Conservation (phyloP, 2,888 invertebrate genomes). For the Lucinisca nassula region DNA sequence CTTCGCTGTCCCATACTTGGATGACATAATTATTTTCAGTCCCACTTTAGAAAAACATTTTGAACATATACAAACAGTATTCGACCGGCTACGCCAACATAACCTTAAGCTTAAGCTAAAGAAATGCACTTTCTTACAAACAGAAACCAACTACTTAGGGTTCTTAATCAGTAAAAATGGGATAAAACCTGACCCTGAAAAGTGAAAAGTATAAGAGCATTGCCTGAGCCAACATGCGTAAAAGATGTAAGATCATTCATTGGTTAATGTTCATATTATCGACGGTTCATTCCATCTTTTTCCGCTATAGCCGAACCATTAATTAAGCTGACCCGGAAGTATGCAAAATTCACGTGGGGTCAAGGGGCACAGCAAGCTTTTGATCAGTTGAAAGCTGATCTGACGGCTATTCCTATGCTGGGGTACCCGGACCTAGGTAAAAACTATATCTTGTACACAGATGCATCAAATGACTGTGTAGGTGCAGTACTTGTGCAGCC, state of each 20-base stretch:
- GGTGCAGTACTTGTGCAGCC: background rate
- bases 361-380: background rate
- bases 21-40: too few relatives aligned
- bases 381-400: background rate
- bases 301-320: conserved; percentile 11
- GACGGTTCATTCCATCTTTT: background rate
- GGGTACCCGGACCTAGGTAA: conserved; percentile 7
- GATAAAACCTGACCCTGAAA: conserved; percentile 31
- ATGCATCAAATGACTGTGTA: background rate
- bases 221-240: background rate
- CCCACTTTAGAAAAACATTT: conserved; percentile 39
- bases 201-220: background rate
- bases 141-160: conserved; percentile 42
- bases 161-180: conserved; percentile 30
- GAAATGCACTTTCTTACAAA: conserved; percentile 37
- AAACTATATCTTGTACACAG: background rate
- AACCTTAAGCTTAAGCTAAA: conserved; percentile 41
- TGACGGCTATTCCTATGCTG: conserved; percentile 1
- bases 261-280: conserved; percentile 2
- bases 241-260: conserved; percentile 2
- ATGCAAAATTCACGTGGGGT: conserved; percentile 20
- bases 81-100: conserved; percentile 35
- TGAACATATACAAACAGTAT: conserved; percentile 40
- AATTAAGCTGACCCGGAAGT: conserved; percentile 12
- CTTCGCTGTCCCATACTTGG: conserved; percentile 26